Conservation (phyloP, 2,888 invertebrate species). For the Opisthograptis luteolata region DNA sequence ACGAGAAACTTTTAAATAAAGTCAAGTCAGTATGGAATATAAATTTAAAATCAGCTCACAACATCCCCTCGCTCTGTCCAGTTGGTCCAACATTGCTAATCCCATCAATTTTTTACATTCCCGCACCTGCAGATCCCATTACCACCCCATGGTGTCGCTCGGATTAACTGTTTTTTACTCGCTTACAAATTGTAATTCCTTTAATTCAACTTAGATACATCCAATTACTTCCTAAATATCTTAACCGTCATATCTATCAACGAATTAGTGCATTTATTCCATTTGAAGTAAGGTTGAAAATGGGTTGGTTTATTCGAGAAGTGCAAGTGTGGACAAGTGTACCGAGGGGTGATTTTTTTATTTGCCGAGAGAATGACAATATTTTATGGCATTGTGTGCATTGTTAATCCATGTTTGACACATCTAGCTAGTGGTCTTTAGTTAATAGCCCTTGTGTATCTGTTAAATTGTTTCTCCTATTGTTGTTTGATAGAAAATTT, state of each 20-base stretch:
- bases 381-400: slow-evolving; percentile 76
- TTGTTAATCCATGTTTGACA: slow-evolving; percentile 81
- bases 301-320: slow-evolving; percentile 36
- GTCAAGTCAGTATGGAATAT: no score
- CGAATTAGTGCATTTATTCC: slow-evolving; percentile 30
- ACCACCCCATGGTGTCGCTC: slow-evolving; percentile 43
- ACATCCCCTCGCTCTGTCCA: slow-evolving; percentile 30
- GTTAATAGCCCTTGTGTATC: slow-evolving; percentile 69
- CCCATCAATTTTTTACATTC: slow-evolving; percentile 49
- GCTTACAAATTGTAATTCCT: slow-evolving; percentile 81
- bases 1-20: no score
- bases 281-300: slow-evolving; percentile 34
- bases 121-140: slow-evolving; percentile 74
- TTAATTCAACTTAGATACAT: slow-evolving; percentile 81
- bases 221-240: slow-evolving; percentile 77
- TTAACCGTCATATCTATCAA: slow-evolving; percentile 18
- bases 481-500: slow-evolving; percentile 48
- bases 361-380: slow-evolving; percentile 68
- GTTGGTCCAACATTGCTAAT: slow-evolving; percentile 52
- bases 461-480: slow-evolving; percentile 58
- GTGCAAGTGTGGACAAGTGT: slow-evolving; percentile 35
- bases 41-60: background rate
- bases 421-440: slow-evolving; percentile 69
- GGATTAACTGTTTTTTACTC: slow-evolving; percentile 70
- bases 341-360: slow-evolving; percentile 60